Conservation (phyloP, 2,113 vertebrate species). For the Agapornis roseicollis region DNA sequence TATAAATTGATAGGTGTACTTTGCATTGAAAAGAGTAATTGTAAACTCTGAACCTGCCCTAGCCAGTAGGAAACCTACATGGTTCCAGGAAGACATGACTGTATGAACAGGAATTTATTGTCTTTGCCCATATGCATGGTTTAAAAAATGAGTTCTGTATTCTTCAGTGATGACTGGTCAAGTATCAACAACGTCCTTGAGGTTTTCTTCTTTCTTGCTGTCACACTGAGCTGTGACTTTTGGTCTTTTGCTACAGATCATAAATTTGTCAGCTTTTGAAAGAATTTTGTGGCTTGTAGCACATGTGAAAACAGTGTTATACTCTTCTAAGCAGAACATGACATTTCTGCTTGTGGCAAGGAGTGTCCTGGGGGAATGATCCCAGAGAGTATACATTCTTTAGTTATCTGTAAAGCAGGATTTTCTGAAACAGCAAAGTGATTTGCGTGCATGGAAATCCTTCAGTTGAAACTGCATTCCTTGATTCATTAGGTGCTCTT, state of each 20-base stretch:
- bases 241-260: not conserved
- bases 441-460: not conserved
- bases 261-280: not conserved
- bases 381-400: rapidly evolving
- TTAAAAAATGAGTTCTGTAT: not conserved
- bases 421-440: not conserved
- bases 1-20: not conserved
- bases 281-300: not conserved
- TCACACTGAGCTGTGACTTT: not conserved
- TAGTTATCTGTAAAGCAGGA: not conserved
- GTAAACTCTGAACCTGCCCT: not conserved
- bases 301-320: rapidly evolving
- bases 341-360: rapidly evolving
- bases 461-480: not conserved
- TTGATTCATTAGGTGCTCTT: not conserved
- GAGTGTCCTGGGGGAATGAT: not conserved
- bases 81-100: not conserved
- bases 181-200: not conserved
- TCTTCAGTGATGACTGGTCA: not conserved
- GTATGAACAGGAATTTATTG: too few species aligned
- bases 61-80: not conserved
- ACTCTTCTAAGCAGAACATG: not conserved
- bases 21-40: not conserved
- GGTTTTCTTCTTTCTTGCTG: not conserved
- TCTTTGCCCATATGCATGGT: not conserved